A percentile compares a stretch with the other conserved stretches of the same genome.
Evolutionary conservation across 2,888 invertebrate species (phyloP).

Genomic region (Zaprionus lineosus): DNA sequence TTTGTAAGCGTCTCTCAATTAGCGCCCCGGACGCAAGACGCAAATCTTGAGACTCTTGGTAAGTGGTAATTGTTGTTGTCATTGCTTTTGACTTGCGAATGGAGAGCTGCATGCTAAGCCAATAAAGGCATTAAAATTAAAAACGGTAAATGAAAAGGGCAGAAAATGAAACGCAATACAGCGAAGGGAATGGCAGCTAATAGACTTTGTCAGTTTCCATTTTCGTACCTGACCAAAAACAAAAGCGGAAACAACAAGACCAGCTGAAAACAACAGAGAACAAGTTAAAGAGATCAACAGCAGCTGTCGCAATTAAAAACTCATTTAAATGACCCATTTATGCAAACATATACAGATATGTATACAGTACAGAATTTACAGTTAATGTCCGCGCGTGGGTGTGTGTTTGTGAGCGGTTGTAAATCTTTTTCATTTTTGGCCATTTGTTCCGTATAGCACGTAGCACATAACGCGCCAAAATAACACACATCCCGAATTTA

Average conservation of each 20-base stretch:
- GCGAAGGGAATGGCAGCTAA: constrained; percentile 42
- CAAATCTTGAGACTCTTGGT: constrained; percentile 30
- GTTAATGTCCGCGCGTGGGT: constrained; percentile 17
- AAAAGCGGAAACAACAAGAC: constrained; percentile 25
- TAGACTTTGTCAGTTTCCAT: constrained; percentile 60
- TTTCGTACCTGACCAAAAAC: constrained; percentile 31
- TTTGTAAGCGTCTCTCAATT: constrained; percentile 48
- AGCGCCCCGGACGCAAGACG: constrained; percentile 22
- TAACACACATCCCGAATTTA: constrained; percentile 38
- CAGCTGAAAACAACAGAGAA: constrained; percentile 11
- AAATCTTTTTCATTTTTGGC: constrained; percentile 61
- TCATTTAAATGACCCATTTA: constrained; percentile 66
- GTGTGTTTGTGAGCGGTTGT: constrained; percentile 19
- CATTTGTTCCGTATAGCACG: constrained; percentile 43
- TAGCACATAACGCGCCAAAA: constrained; percentile 63
- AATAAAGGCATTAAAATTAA: constrained; percentile 60
- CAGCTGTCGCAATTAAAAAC: constrained; percentile 72
- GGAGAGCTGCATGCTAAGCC: constrained; percentile 59
- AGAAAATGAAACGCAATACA: constrained; percentile 42
- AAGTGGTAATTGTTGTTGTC: constrained; percentile 11
- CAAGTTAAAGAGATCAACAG: constrained; percentile 21
- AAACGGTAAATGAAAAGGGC: constrained; percentile 43
- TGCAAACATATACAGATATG: constrained; percentile 29
- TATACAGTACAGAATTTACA: constrained; percentile 21
- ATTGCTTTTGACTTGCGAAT: constrained; percentile 35